Conservation (phyloP, 2,888 invertebrate species). For the Cryptus armator region DNA sequence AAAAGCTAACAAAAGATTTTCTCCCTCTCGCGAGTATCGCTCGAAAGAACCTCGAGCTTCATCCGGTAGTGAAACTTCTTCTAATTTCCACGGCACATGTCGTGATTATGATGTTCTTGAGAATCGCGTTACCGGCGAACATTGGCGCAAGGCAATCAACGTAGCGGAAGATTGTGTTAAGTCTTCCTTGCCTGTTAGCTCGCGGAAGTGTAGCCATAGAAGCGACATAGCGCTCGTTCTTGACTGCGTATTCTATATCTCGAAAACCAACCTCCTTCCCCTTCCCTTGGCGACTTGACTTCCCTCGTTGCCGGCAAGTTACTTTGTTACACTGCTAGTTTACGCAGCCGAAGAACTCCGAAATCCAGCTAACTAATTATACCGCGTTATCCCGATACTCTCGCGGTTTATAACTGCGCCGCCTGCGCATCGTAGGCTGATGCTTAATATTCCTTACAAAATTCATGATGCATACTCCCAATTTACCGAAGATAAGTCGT, state of each 20-base stretch:
- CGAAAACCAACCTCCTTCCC: neutral
- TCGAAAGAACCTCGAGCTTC: neutral
- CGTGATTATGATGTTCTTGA: slow-evolving; percentile 13
- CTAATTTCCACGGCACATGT: slow-evolving; percentile 18
- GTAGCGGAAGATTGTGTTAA: slow-evolving; percentile 37
- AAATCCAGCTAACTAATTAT: neutral
- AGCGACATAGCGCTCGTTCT: neutral
- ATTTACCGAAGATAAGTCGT: neutral
- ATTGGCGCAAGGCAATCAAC: slow-evolving; percentile 46
- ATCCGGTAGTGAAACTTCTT: slow-evolving; percentile 8
- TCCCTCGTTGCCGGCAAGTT: slow-evolving; percentile 3
- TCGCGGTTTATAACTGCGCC: neutral
- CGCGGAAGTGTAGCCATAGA: neutral
- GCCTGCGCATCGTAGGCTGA: neutral
- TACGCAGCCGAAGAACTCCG: slow-evolving; percentile 6
- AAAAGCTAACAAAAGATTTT: neutral
- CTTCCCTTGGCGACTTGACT: too few relatives aligned
- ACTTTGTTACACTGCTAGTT: slow-evolving; percentile 14
- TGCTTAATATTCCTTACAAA: neutral
- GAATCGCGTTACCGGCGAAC: slow-evolving; percentile 38
- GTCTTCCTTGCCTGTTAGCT: neutral
- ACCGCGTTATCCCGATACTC: neutral
- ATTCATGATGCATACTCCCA: slow-evolving; percentile 4
- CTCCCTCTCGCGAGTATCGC: slow-evolving; percentile 26
- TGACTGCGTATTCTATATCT: neutral